Percentiles rank a stretch among this genome's conserved stretches.
Conservation (phyloP, 2,888 invertebrate species). For the Hypselothyrea guttata region DNA sequence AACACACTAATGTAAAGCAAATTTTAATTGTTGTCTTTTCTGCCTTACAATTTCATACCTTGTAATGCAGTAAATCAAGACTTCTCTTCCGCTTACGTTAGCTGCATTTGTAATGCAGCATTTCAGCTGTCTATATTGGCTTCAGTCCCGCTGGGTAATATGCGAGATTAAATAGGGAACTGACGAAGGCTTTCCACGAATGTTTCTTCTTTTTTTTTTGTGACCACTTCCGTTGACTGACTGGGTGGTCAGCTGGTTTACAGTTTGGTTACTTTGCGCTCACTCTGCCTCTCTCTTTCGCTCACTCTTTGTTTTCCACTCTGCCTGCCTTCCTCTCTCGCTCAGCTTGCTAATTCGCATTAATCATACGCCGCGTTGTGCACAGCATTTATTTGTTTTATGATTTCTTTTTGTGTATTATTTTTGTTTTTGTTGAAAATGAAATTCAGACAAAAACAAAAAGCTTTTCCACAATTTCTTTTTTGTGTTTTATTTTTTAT, state of each 20-base stretch:
- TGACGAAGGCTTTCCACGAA: constrained; percentile 66
- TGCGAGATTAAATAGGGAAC: constrained; percentile 4
- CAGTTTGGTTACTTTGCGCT: constrained; percentile 29
- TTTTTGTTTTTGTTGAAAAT: constrained; percentile 62
- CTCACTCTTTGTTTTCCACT: neutral
- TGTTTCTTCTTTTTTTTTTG: constrained; percentile 36
- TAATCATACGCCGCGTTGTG: constrained; percentile 74
- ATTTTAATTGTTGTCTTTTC: no score
- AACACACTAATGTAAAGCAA: no score
- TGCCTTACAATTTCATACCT: no score
- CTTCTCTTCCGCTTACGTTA: no score
- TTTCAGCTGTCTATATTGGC: no score
- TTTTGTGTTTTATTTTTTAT: no score
- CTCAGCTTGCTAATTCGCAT: constrained; percentile 62
- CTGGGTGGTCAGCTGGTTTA: constrained; percentile 48
- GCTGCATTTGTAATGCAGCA: no score
- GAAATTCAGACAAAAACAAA: constrained; percentile 54
- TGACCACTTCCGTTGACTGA: constrained; percentile 55
- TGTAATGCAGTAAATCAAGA: no score
- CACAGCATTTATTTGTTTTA: constrained; percentile 62
- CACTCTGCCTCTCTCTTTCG: neutral
- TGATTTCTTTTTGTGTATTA: constrained; percentile 37
- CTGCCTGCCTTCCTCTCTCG: constrained; percentile 6
- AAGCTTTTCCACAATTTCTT: constrained; percentile 51
- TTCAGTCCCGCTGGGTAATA: no score